Percentiles rank a stretch among this genome's conserved stretches.
Evolutionary conservation across 1,140 invertebrate species (phyloP).

Genomic region (Drosophila azteca): DNA sequence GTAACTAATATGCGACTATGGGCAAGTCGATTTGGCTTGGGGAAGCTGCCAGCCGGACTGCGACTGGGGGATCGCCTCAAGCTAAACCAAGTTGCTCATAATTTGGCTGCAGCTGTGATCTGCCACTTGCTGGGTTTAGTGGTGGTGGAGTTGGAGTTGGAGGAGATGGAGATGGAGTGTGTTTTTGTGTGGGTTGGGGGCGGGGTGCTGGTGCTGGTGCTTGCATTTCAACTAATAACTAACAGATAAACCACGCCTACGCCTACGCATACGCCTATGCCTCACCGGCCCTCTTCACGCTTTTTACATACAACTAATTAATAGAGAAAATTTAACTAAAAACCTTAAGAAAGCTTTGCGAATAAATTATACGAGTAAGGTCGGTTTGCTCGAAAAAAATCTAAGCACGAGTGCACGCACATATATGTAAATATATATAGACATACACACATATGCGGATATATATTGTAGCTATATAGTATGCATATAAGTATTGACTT

Average conservation of each 20-base stretch:
- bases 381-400: slow-evolving; percentile 25
- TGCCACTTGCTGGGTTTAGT: slow-evolving; percentile 25
- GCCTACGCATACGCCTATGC: slow-evolving; percentile 22
- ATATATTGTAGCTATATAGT: neutral
- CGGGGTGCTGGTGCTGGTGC: slow-evolving; percentile 15
- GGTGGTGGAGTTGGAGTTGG: neutral
- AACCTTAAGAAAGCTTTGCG: slow-evolving; percentile 53
- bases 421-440: slow-evolving; percentile 19
- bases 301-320: slow-evolving; percentile 68
- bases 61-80: slow-evolving; percentile 20
- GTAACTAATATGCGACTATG: slow-evolving; percentile 73
- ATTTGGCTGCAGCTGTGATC: slow-evolving; percentile 56
- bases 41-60: slow-evolving; percentile 13
- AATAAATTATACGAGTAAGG: slow-evolving; percentile 49
- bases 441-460: neutral
- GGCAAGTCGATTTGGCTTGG: slow-evolving; percentile 79
- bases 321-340: slow-evolving; percentile 69
- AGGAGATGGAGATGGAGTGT: slow-evolving; percentile 5
- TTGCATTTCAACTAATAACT: slow-evolving; percentile 52
- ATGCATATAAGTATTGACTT: slow-evolving; percentile 47
- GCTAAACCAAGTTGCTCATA: slow-evolving; percentile 80
- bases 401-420: slow-evolving; percentile 25
- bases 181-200: neutral
- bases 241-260: slow-evolving; percentile 42
- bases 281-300: slow-evolving; percentile 28